These are phyloP conservation scores for Sandelia bainsii DNA, from an alignment of 2,797 vertebrate genomes.

Conservation along the genomic window DNA sequence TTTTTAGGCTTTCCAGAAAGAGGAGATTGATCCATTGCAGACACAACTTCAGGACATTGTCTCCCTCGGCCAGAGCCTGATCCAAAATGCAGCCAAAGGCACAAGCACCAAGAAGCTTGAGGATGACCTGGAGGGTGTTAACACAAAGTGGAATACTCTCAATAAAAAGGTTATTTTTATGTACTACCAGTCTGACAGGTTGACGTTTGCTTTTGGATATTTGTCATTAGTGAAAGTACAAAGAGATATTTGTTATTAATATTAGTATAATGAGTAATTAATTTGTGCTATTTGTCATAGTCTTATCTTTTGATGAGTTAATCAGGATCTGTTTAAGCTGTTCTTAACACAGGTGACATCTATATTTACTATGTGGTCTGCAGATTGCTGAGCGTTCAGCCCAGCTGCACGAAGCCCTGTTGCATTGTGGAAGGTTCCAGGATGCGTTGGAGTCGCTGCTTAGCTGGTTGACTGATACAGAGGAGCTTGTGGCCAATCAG, in stretches of 20 bases:
- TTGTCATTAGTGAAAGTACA: constrained; percentile 5
- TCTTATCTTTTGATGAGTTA: constrained; percentile 18
- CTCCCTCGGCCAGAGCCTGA: constrained; percentile 92
- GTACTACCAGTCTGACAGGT: neutral
- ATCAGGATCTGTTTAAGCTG: constrained; percentile 7
- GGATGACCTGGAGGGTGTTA: constrained; percentile 90
- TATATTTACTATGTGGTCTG: constrained; percentile 52
- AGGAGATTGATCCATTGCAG: constrained; percentile 94
- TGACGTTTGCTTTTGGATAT: constrained; percentile 12
- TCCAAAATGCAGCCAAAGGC: constrained; percentile 93
- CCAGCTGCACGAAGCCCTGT: constrained; percentile 95
- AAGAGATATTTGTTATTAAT: neutral
- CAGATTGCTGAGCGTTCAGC: constrained; percentile 96
- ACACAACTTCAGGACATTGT: constrained; percentile 92
- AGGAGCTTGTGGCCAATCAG: constrained; percentile 96
- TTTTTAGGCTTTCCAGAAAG: constrained; percentile 94
- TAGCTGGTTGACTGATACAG: constrained; percentile 97
- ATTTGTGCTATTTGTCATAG: neutral
- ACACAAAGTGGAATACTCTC: constrained; percentile 94
- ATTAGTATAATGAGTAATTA: constrained; percentile 12
- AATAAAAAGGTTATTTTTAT: constrained; percentile 92
- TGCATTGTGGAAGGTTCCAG: constrained; percentile 97
- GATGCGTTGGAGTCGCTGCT: constrained; percentile 97
- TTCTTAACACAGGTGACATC: constrained; percentile 37
- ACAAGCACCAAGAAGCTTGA: constrained; percentile 90